A percentile compares a stretch with the other conserved stretches of the same genome.
These are phyloP conservation scores for Remorina albescens DNA, from an alignment of 2,797 vertebrate genomes.

Conservation along the genomic window DNA sequence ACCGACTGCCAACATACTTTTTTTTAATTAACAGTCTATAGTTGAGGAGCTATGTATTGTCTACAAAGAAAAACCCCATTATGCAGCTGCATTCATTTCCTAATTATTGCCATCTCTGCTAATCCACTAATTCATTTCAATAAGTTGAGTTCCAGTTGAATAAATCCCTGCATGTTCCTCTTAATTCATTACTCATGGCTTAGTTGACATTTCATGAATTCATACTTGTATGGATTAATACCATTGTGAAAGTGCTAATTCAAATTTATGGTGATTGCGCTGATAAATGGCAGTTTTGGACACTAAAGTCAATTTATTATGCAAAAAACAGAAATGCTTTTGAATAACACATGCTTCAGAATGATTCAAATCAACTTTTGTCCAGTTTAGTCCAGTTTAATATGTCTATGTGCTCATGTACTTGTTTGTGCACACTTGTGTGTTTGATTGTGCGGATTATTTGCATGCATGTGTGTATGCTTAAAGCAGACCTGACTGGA, in stretches of 20 bases:
- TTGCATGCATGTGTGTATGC: slow-evolving; percentile 1
- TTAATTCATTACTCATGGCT: slow-evolving; percentile 54
- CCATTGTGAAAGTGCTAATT: slow-evolving; percentile 46
- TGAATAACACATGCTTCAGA: neutral
- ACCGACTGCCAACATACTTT: slow-evolving; percentile 34
- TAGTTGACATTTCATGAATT: slow-evolving; percentile 56
- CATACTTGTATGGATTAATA: slow-evolving; percentile 46
- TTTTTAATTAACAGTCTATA: slow-evolving; percentile 61
- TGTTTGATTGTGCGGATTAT: neutral
- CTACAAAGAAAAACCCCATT: slow-evolving; percentile 63
- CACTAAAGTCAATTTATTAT: slow-evolving; percentile 16
- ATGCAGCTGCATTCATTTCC: slow-evolving; percentile 67
- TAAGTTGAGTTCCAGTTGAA: slow-evolving; percentile 54
- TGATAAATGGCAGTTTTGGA: slow-evolving; percentile 27
- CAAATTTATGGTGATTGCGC: slow-evolving; percentile 14
- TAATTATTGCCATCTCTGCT: slow-evolving; percentile 70
- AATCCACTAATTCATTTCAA: slow-evolving; percentile 65
- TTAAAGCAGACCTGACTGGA: slow-evolving; percentile 25
- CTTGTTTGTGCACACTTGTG: neutral
- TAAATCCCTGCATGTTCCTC: slow-evolving; percentile 57
- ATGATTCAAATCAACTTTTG: neutral
- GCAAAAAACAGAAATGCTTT: slow-evolving; percentile 23
- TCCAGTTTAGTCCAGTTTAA: neutral
- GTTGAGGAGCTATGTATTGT: slow-evolving; percentile 55
- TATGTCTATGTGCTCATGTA: neutral